Conservation (phyloP, 2,888 invertebrate genomes). For the Orchesella flavescens region DNA sequence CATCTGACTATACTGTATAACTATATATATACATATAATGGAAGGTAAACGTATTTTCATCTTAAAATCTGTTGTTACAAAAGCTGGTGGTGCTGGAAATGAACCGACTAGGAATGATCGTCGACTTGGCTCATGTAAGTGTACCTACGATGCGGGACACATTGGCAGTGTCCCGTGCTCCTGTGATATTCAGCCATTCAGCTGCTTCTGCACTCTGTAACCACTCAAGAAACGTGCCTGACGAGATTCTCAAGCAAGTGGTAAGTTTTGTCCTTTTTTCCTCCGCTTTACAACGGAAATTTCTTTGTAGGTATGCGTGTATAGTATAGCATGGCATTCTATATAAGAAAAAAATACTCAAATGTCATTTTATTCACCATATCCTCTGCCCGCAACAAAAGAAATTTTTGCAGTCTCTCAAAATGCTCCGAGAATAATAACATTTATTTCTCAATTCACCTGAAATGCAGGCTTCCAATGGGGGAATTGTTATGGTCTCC, state of each 20-base stretch:
- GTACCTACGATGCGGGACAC: constrained; percentile 85
- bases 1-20: no score
- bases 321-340: neutral
- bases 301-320: neutral
- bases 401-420: constrained; percentile 27
- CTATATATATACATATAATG: no score
- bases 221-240: constrained; percentile 91
- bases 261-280: constrained; percentile 75
- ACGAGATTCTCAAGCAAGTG: constrained; percentile 82
- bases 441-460: constrained; percentile 59
- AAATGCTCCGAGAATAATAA: constrained; percentile 39
- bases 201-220: constrained; percentile 90
- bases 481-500: constrained; percentile 93
- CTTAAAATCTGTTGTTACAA: constrained; percentile 79
- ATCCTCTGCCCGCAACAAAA: constrained; percentile 30
- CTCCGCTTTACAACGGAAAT: neutral
- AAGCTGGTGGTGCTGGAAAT: constrained; percentile 89
- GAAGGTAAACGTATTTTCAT: no score
- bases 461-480: constrained; percentile 80
- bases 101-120: constrained; percentile 95
- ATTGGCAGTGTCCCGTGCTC: constrained; percentile 86
- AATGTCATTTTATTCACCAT: constrained; percentile 7
- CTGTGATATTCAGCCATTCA: constrained; percentile 94
- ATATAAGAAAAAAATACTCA: neutral
- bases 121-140: constrained; percentile 88